Base-by-base conservation (phyloP, 1,140 invertebrate species). In the Atta texana region DNA sequence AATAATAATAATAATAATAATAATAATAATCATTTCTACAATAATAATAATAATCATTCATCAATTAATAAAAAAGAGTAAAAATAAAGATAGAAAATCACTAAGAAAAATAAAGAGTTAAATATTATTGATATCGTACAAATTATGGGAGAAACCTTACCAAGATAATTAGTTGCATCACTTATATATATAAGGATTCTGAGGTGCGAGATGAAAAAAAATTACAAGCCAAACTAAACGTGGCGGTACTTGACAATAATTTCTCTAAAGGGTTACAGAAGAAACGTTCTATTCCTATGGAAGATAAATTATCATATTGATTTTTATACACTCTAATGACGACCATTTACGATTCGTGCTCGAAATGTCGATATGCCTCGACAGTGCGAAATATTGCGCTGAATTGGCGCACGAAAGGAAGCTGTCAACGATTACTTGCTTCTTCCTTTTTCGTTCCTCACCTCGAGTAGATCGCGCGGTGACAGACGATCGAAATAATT, bases 301-400 rank as follows among this genome's bases (percentile, higher is more conserved):
- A 74, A 64, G 82, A 85, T 39, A 72, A 57, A 74, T 90, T 87
- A 88, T 91, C 88, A 91, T 87, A 86, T 85, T 68, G 82, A 74
- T 53, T 85, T 89, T 88, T 90, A 86, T 90, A 81, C 63, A 86
- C 71, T 86, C 59, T 91, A 91, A 92, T 89, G 87, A 87, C 87
- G 86, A 44, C 87, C 85, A 85, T 66, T 91, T 89, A 86, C 68
- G 87, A 84, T 76, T 12, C 66, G 86, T 88, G 80, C 84, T 68
- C 21, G 68, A 87, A 87, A 90, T 86, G 71, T 82, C 82, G 76
- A 89, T 88, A 90, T 61, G 77, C 18, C 59, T n/a, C 55, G n/a
- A 63, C 14, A 21, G 21, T n/a, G 61, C 59, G 88, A 90, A 90
- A 90, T 90, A 90, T 90, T 78, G 74, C 68, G 66, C 28, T 44